Evolutionary conservation across 2,888 invertebrate species (phyloP).

Genomic region (Ochropleura leucogaster): DNA sequence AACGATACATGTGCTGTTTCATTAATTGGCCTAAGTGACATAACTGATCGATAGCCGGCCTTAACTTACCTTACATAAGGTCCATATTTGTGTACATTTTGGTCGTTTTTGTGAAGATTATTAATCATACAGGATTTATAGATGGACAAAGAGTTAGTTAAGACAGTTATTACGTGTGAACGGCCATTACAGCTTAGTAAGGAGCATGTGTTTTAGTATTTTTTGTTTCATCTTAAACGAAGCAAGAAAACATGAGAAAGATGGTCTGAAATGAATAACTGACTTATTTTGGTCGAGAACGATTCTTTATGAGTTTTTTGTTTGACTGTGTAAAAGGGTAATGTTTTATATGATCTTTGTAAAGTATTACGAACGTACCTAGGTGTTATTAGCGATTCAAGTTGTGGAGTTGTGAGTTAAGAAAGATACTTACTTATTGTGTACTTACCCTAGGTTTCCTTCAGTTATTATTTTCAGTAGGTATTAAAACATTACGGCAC

Average conservation of each 20-base stretch:
- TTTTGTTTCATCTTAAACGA: constrained; percentile 51
- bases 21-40: constrained; percentile 80
- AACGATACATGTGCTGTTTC: constrained; percentile 81
- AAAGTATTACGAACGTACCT: background rate
- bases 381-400: background rate
- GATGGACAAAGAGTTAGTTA: constrained; percentile 58
- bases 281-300: constrained; percentile 40
- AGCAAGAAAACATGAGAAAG: constrained; percentile 47
- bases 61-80: constrained; percentile 42
- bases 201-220: constrained; percentile 41
- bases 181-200: constrained; percentile 42
- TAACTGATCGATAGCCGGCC: constrained; percentile 51
- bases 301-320: constrained; percentile 21
- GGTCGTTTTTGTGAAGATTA: constrained; percentile 48
- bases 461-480: background rate
- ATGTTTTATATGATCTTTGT: background rate
- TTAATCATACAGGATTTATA: constrained; percentile 65
- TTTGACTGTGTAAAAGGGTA: background rate
- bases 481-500: no score
- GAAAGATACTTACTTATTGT: background rate
- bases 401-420: no score
- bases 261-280: constrained; percentile 19
- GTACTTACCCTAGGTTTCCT: background rate
- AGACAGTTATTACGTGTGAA: constrained; percentile 61
- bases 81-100: constrained; percentile 29